Conservation (phyloP, 2,888 invertebrate species). For the Plebejus argus region DNA sequence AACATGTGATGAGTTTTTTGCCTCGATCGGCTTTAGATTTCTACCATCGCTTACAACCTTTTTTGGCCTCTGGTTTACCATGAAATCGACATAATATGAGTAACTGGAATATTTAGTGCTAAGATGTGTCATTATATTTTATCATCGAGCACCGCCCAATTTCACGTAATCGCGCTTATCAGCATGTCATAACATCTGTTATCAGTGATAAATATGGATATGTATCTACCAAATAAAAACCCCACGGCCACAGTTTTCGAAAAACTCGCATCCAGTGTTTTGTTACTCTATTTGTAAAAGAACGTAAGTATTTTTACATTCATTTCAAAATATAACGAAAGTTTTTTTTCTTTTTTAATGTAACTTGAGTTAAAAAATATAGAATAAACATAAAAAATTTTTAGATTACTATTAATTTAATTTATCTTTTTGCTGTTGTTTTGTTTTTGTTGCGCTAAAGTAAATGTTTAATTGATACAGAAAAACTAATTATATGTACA, state of each 20-base stretch:
- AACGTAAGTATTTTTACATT: not conserved
- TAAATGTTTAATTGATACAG: too few relatives aligned
- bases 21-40: too few relatives aligned
- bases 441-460: too few relatives aligned
- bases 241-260: not conserved
- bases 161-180: constrained; percentile 15
- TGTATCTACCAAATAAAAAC: constrained; percentile 21
- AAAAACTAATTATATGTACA: not conserved
- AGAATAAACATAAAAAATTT: too few relatives aligned
- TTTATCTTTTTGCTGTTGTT: too few relatives aligned
- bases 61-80: too few relatives aligned
- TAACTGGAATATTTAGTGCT: not conserved
- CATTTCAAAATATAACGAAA: not conserved
- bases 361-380: too few relatives aligned
- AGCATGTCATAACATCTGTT: not conserved
- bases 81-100: too few relatives aligned
- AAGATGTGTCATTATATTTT: not conserved
- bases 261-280: not conserved
- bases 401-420: too few relatives aligned
- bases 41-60: too few relatives aligned
- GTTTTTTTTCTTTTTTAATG: too few relatives aligned
- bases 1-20: too few relatives aligned
- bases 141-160: not conserved
- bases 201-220: constrained; percentile 4
- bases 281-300: not conserved